Percentiles rank a stretch among this genome's conserved stretches.
Evolutionary conservation across 2,113 vertebrate genomes (phyloP).

Genomic region (Heterotilapia buettikoferi): DNA sequence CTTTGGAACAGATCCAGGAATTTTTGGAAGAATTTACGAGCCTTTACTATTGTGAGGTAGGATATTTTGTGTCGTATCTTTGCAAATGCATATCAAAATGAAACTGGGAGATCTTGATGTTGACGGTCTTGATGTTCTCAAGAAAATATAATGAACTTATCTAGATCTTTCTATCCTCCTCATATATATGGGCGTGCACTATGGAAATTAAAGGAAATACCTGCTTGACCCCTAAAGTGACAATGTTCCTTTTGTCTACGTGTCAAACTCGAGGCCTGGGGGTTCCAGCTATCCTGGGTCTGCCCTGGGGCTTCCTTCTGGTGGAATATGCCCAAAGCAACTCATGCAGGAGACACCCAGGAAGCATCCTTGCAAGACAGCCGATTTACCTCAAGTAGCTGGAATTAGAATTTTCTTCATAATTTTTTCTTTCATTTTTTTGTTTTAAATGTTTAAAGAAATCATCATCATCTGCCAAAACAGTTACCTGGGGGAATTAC

Average conservation of each 20-base stretch:
- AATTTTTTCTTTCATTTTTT: background rate
- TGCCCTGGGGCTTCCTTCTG: background rate
- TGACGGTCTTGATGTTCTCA: background rate
- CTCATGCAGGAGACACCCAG: background rate
- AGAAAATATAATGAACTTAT: accelerated
- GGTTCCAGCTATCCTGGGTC: background rate
- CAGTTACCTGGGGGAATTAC: background rate
- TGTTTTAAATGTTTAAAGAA: background rate
- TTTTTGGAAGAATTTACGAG: background rate
- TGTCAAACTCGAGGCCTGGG: background rate
- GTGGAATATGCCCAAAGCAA: background rate
- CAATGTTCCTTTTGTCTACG: background rate
- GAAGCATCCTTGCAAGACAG: background rate
- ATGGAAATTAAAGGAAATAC: background rate
- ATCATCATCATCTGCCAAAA: background rate
- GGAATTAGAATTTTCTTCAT: background rate
- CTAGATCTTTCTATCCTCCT: background rate
- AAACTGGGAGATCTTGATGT: background rate
- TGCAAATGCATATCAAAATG: background rate
- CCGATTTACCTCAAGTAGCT: background rate
- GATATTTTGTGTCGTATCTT: background rate
- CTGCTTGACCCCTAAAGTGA: background rate
- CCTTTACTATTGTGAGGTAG: background rate
- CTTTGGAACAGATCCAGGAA: background rate
- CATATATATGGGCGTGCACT: background rate